Conservation (phyloP, 2,888 invertebrate genomes). For the Colletes collaris region DNA sequence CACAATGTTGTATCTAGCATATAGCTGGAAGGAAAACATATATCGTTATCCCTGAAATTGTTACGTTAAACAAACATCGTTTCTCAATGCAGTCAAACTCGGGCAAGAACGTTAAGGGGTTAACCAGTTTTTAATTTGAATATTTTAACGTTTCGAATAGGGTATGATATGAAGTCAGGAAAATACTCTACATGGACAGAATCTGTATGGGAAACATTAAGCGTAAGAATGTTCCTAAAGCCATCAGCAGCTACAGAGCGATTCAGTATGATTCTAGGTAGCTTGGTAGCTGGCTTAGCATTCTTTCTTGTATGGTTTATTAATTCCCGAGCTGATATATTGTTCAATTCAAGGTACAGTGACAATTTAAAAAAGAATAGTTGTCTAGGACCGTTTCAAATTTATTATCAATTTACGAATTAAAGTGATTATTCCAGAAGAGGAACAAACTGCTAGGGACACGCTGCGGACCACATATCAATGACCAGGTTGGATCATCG, state of each 20-base stretch:
- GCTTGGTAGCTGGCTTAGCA: constrained; percentile 83
- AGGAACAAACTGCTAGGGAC: constrained; percentile 77
- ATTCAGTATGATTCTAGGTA: constrained; percentile 85
- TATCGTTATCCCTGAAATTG: too few relatives aligned
- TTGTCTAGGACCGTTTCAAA: not conserved
- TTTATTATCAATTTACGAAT: constrained; percentile 4
- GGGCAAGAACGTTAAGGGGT: too few relatives aligned
- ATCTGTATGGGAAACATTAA: constrained; percentile 91
- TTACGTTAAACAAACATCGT: too few relatives aligned
- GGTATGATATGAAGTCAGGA: constrained; percentile 90
- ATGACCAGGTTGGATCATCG: constrained; percentile 75
- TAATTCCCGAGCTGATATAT: constrained; percentile 83
- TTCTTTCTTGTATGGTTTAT: constrained; percentile 85
- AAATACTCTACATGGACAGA: constrained; percentile 95
- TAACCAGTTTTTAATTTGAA: not conserved
- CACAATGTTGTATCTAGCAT: too few relatives aligned
- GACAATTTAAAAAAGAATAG: not conserved
- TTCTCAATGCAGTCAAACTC: too few relatives aligned
- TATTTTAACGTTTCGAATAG: constrained; percentile 81
- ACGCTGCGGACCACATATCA: constrained; percentile 80
- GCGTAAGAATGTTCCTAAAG: constrained; percentile 90
- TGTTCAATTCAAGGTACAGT: constrained; percentile 81
- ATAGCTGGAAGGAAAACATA: too few relatives aligned
- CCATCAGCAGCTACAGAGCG: constrained; percentile 86
- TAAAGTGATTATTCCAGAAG: constrained; percentile 58